These are phyloP conservation scores for Siniperca knerii DNA, from an alignment of 2,113 vertebrate species.

Conservation along the genomic window DNA sequence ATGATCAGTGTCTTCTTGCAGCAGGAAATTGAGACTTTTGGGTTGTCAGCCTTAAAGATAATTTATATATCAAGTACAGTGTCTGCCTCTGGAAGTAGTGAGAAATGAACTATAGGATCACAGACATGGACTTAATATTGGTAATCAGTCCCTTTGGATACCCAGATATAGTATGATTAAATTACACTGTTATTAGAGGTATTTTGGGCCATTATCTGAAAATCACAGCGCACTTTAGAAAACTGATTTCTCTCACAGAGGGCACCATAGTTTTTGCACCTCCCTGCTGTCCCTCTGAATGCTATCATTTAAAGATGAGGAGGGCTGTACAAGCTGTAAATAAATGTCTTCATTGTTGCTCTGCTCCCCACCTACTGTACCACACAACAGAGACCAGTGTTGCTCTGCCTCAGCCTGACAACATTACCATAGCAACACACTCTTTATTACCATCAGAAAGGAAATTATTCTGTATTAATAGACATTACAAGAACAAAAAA, in stretches of 20 bases:
- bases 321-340: constrained; percentile 47
- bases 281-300: constrained; percentile 25
- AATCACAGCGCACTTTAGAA: constrained; percentile 8
- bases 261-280: neutral
- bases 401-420: constrained; percentile 56
- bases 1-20: neutral
- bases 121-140: neutral
- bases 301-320: constrained; percentile 51
- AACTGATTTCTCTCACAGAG: neutral
- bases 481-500: constrained; percentile 49
- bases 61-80: neutral
- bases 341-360: constrained; percentile 65
- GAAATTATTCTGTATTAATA: constrained; percentile 76
- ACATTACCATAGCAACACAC: constrained; percentile 73
- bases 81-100: neutral
- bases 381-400: constrained; percentile 37
- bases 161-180: neutral
- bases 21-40: neutral
- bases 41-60: neutral
- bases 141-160: neutral
- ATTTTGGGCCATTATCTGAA: neutral
- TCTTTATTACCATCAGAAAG: constrained; percentile 74
- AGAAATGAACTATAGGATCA: neutral
- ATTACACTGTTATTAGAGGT: neutral
- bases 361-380: constrained; percentile 51